These are phyloP conservation scores for Papilio gigon DNA, from an alignment of 2,888 invertebrate genomes.

Conservation along the genomic window DNA sequence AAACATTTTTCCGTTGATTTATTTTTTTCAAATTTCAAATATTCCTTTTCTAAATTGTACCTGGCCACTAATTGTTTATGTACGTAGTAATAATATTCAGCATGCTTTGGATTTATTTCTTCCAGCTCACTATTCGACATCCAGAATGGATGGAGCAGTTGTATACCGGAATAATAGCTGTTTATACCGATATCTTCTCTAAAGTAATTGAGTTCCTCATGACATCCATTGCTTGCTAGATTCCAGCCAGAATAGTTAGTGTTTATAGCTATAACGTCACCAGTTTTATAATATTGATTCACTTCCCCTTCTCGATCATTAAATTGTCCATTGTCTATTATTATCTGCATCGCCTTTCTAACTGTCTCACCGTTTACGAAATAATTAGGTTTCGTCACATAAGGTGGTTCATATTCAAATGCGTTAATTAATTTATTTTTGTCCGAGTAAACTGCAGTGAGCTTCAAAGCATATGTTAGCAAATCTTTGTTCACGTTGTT, in stretches of 20 bases:
- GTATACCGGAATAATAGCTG: slow-evolving; percentile 81
- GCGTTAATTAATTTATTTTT: slow-evolving; percentile 43
- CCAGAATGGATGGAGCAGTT: slow-evolving; percentile 83
- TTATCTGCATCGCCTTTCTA: slow-evolving; percentile 64
- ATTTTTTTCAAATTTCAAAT: slow-evolving; percentile 51
- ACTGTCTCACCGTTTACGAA: slow-evolving; percentile 71
- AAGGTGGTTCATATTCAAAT: slow-evolving; percentile 68
- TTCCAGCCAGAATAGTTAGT: slow-evolving; percentile 80
- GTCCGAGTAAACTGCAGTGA: slow-evolving; percentile 33
- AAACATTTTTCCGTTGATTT: slow-evolving; percentile 49
- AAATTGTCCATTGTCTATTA: slow-evolving; percentile 53
- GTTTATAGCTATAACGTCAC: slow-evolving; percentile 60
- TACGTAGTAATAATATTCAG: slow-evolving; percentile 68
- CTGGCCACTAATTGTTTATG: slow-evolving; percentile 71
- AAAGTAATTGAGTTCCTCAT: slow-evolving; percentile 83
- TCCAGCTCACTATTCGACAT: slow-evolving; percentile 76
- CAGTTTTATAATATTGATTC: slow-evolving; percentile 57
- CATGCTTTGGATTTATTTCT: slow-evolving; percentile 62
- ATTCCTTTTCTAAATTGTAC: slow-evolving; percentile 65
- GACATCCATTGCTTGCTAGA: slow-evolving; percentile 69
- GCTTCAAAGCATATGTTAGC: slow-evolving; percentile 70
- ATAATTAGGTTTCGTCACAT: slow-evolving; percentile 73
- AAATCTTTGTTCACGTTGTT: slow-evolving; percentile 76
- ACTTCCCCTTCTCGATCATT: slow-evolving; percentile 53
- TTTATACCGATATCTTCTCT: slow-evolving; percentile 85